Conservation (phyloP, 1,140 invertebrate species). For the Metaphire vulgaris region DNA sequence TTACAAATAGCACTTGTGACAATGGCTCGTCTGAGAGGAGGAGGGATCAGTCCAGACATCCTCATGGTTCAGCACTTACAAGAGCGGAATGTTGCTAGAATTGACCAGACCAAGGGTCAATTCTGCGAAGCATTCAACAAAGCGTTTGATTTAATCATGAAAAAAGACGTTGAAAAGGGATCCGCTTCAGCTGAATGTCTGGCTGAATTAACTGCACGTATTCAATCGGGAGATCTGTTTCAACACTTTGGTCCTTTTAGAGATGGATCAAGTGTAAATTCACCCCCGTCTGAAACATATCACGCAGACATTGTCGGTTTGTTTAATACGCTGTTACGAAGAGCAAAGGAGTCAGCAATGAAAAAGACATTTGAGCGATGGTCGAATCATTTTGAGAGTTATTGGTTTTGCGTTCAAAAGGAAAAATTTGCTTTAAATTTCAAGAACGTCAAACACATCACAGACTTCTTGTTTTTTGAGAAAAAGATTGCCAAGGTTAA, state of each 20-base stretch:
- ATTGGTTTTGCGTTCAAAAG: neutral
- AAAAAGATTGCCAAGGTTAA: neutral
- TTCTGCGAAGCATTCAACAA: neutral
- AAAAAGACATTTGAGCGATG: neutral
- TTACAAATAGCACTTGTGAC: neutral
- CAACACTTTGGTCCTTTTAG: neutral
- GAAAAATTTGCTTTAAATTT: neutral
- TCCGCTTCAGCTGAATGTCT: neutral
- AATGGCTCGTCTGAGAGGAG: neutral
- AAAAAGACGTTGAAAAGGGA: neutral
- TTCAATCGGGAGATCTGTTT: neutral
- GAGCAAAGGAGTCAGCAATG: neutral
- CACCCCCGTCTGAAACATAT: neutral
- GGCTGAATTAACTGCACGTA: neutral
- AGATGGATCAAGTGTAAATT: neutral
- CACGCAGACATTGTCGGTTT: neutral
- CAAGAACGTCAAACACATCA: neutral
- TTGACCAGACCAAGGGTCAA: neutral
- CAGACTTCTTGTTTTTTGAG: neutral
- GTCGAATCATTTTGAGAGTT: neutral
- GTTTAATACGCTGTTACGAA: neutral
- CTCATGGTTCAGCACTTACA: neutral
- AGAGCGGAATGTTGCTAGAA: neutral
- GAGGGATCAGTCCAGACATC: neutral
- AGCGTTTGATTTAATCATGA: neutral